Base-by-base conservation (phyloP, 2,888 invertebrate species). In the Dastarcus helophoroides region DNA sequence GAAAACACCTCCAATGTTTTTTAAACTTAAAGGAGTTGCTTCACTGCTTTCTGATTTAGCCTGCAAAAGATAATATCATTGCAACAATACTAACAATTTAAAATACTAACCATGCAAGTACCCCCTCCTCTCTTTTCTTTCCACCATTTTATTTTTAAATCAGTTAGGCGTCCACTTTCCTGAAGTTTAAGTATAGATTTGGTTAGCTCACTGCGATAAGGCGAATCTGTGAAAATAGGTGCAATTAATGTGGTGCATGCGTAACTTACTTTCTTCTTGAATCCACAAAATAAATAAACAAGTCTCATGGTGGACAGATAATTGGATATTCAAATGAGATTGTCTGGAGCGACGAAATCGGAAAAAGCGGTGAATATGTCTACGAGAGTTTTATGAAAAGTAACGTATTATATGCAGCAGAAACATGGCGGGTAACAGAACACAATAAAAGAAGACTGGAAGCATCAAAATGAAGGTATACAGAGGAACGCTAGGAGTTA, bases 71-170 rank as follows among this genome's bases (percentile, higher is more conserved):
- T 24, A 8, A 22, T 29, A 31, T 15, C 6, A 15, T 32, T 29
- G 9, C n/a, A 7, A 19, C n/a, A 19, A 19, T 19, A 7, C n/a
- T 6, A 19, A 7, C 6, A 19, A 19, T 19, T 19, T 19, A 19
- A 19, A 19, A 19, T 7, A 6, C 65, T 65, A 66, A 78, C 79
- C 59, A 68, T 64, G 55, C 80, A 81, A 22, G 74, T 73, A 32
- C 79, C 79, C 19, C 79, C 80, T 9, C 79, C 83, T 40, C 79
- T 67, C 59, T 77, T 79, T 60, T 85, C 80, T 53, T 81, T 79
- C 91, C 91, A 93, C 91, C 91, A 93, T 53, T 78, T 79, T 34
- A 77, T 74, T 62, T 88, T 86, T 63, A 91, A 68, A 44, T 71
- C 68, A 11, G 75, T 76, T 36, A 93, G 68, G 38, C 70, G 67